Evolutionary conservation across 2,113 vertebrate genomes (phyloP).

Genomic region (Oplegnathus fasciatus): DNA sequence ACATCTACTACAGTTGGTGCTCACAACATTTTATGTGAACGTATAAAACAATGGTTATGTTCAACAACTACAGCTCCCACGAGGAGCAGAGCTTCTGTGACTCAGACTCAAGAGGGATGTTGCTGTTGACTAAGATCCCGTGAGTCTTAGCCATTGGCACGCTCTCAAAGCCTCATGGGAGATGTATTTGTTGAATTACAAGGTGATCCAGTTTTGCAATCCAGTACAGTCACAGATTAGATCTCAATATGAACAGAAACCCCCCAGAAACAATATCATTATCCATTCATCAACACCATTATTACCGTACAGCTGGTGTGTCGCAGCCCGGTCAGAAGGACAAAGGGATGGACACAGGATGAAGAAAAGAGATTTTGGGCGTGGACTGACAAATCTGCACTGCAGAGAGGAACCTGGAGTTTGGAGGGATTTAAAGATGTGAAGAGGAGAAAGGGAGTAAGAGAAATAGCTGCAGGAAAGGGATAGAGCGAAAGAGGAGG

Average conservation of each 20-base stretch:
- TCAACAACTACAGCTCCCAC: neutral
- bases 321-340: neutral
- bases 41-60: neutral
- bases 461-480: slow-evolving; percentile 20
- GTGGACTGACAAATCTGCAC: slow-evolving; percentile 35
- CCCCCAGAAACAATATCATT: too few relatives aligned
- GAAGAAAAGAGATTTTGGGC: neutral
- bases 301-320: neutral
- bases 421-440: neutral
- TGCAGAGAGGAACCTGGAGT: slow-evolving; percentile 34
- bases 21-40: too few relatives aligned
- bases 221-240: neutral
- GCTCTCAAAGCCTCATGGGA: neutral
- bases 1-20: too few relatives aligned
- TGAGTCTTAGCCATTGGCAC: neutral
- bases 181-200: slow-evolving; percentile 3
- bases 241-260: neutral
- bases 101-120: neutral
- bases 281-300: neutral
- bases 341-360: neutral
- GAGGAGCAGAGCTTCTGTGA: neutral
- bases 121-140: neutral
- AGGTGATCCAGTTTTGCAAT: neutral
- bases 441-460: slow-evolving; percentile 14
- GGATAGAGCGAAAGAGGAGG: neutral